A percentile compares a stretch with the other conserved stretches of the same genome.
phyloP scores from a whole-genome alignment of 2,797 vertebrate genomes.

The Mionectes olivaceus region DNA sequence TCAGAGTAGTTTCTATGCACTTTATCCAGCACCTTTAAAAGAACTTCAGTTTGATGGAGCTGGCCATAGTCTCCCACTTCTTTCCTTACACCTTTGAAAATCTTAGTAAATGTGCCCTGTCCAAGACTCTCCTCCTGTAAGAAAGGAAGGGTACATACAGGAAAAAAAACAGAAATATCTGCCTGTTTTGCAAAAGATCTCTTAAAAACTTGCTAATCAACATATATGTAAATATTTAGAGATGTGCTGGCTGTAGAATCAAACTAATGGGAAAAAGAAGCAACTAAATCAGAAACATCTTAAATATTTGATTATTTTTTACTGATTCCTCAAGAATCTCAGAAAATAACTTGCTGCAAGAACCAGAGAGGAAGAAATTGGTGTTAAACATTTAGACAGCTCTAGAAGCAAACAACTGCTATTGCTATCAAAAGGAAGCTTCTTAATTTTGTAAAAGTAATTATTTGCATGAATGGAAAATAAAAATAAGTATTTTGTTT shows the following conservation, averaged over 20 bases:
- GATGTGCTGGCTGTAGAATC: not conserved
- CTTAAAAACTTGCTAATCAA: not conserved
- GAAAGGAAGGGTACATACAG: not conserved
- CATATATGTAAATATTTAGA: not conserved
- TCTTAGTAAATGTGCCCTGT: slow-evolving; percentile 96
- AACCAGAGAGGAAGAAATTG: not conserved
- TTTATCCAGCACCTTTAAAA: slow-evolving; percentile 95
- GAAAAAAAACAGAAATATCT: not conserved
- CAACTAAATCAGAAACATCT: not conserved
- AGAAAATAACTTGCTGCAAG: not conserved
- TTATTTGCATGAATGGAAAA: not conserved
- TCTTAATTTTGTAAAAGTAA: not conserved
- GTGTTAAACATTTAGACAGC: not conserved
- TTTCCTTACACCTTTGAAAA: slow-evolving; percentile 90
- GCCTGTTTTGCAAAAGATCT: not conserved
- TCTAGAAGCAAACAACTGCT: not conserved
- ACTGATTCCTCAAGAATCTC: not conserved
- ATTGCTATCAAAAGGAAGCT: not conserved
- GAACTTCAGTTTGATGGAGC: slow-evolving; percentile 91
- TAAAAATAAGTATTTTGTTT: not conserved
- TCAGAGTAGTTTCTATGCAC: slow-evolving; percentile 93
- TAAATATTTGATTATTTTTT: not conserved
- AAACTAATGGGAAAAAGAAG: not conserved
- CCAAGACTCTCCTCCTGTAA: slow-evolving; percentile 91
- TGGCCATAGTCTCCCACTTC: slow-evolving; percentile 94